phyloP scores from a whole-genome alignment of 2,888 invertebrate genomes.

The Tetragnatha montana region DNA sequence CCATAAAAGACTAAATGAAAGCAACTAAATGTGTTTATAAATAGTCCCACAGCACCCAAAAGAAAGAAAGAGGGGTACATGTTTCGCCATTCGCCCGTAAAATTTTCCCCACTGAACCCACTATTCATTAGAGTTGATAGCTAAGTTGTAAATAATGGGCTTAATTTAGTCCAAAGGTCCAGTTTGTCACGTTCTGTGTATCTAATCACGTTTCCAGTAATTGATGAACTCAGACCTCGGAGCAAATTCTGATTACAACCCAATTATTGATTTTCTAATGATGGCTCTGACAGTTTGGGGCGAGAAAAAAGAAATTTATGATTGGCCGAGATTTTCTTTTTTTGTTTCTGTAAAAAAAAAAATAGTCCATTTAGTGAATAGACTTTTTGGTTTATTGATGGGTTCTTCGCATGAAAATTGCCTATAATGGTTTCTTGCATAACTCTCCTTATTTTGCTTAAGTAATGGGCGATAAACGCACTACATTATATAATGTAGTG shows the following conservation, averaged over 20 bases:
- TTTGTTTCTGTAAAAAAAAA: slow-evolving; percentile 12
- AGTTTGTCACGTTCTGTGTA: slow-evolving; percentile 33
- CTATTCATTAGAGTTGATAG: slow-evolving; percentile 22
- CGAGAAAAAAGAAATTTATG: slow-evolving; percentile 11
- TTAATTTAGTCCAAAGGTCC: slow-evolving; percentile 38
- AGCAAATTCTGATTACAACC: slow-evolving; percentile 37
- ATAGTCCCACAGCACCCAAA: too few relatives aligned
- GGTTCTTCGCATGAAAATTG: not conserved
- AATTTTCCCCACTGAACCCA: not conserved
- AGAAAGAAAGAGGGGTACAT: too few relatives aligned
- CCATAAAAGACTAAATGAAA: too few relatives aligned
- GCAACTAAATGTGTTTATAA: too few relatives aligned
- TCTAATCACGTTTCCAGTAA: slow-evolving; percentile 34
- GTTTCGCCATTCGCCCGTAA: too few relatives aligned
- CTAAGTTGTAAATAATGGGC: slow-evolving; percentile 42
- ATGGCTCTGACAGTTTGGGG: slow-evolving; percentile 12
- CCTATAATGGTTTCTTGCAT: not conserved
- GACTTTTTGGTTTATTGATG: not conserved
- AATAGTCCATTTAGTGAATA: not conserved
- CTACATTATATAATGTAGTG: too few relatives aligned
- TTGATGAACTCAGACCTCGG: slow-evolving; percentile 15
- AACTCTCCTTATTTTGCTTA: not conserved
- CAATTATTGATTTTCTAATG: slow-evolving; percentile 50
- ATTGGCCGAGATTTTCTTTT: not conserved
- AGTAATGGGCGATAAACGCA: not conserved